These are phyloP conservation scores for Gobio occitaniae DNA, from an alignment of 2,797 vertebrate genomes.

Conservation along the genomic window DNA sequence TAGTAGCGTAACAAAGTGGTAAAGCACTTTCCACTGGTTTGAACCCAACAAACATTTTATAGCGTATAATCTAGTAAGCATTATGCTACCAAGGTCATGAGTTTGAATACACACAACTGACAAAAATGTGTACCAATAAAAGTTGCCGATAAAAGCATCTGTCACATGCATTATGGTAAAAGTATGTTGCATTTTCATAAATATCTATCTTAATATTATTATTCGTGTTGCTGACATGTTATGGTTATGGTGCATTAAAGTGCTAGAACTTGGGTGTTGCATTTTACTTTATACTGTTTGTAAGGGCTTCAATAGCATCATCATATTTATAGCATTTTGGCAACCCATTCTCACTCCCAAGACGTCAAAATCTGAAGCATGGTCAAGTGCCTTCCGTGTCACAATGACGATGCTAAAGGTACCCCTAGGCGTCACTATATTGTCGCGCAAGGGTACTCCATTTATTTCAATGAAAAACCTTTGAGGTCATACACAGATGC, in stretches of 20 bases:
- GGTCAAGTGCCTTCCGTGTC: no score
- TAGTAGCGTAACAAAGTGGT: conserved; percentile 5
- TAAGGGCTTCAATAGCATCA: background rate
- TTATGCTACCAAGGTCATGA: background rate
- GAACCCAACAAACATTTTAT: background rate
- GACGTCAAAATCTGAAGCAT: no score
- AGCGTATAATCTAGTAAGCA: background rate
- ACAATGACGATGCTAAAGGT: no score
- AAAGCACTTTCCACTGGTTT: conserved; percentile 13
- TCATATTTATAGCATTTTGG: no score
- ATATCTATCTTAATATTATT: no score
- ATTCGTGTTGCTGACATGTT: background rate
- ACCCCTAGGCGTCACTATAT: no score
- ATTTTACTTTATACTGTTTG: background rate
- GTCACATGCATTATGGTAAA: background rate
- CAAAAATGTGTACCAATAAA: background rate
- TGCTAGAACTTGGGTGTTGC: background rate
- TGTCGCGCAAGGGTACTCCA: no score
- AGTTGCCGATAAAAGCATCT: background rate
- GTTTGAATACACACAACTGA: background rate
- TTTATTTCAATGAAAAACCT: no score
- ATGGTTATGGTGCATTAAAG: background rate
- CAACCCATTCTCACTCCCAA: no score
- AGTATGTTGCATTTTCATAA: background rate
- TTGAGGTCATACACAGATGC: no score